A percentile compares a stretch with the other conserved stretches of the same genome.
Conservation (phyloP, 2,797 vertebrate genomes). For the Chaetodon trifasciatus region DNA sequence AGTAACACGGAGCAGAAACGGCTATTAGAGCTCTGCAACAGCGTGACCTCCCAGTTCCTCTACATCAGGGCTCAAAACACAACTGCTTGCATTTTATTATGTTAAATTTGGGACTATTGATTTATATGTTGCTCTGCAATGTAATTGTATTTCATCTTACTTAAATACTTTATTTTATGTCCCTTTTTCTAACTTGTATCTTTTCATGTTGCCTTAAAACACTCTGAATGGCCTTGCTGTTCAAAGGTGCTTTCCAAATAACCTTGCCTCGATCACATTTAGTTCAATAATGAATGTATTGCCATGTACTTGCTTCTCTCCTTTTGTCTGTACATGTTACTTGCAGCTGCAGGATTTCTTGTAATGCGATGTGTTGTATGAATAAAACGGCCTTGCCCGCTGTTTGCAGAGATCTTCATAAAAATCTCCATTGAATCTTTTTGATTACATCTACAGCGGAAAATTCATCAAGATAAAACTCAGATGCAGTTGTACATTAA, state of each 20-base stretch:
- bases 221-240: not conserved
- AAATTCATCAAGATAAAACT: not conserved
- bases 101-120: not conserved
- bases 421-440: not conserved
- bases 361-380: not conserved
- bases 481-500: not conserved
- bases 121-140: not conserved
- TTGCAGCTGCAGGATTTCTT: not conserved
- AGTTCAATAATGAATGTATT: slow-evolving; percentile 1
- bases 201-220: not conserved
- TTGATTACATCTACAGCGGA: not conserved
- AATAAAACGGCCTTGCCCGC: not conserved
- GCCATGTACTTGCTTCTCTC: not conserved
- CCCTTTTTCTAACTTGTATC: not conserved
- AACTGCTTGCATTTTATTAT: not conserved
- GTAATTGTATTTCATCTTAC: not conserved
- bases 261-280: not conserved
- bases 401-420: not conserved
- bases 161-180: not conserved
- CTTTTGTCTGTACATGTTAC: not conserved
- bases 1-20: slow-evolving; percentile 26
- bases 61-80: not conserved
- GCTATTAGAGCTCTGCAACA: slow-evolving; percentile 18
- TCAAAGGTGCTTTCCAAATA: slow-evolving; percentile 2
- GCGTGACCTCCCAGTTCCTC: not conserved